Base-by-base conservation (phyloP, 2,888 invertebrate species). In the Malthinus flaveolus region DNA sequence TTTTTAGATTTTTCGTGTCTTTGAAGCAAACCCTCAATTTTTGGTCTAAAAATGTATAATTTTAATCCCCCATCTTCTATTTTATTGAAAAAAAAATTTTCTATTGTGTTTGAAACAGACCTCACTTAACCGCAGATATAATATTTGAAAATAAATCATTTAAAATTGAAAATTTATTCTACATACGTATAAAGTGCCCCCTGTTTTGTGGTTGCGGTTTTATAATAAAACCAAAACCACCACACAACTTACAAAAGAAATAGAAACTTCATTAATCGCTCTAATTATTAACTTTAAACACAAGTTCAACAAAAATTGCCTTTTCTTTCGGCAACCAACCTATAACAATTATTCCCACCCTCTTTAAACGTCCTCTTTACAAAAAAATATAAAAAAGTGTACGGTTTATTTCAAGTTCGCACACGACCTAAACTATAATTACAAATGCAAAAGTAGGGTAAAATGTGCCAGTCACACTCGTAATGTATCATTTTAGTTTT, bases 401-500 rank as follows among this genome's bases (percentile, higher is more conserved):
- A 31, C 33, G 13, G 46, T 37, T 32, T 48, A 55, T 37, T 56
- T 45, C 47, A 65, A 67, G 67, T 66, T 65, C 66, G 68, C 68
- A 68, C 70, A 68, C 68, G 66, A 64, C 66, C 64, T 62, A 68
- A 67, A 62, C 73, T 69, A 72, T 75, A 73, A 75, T 75, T 74
- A 73, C 69, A 64, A 70, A 72, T 72, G 71, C 73, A 73, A 72
- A 73, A 72, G 66, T 68, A 66, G 75, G 74, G 74, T 74, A 70
- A 71, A 74, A 75, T 71, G 64, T 71, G 74, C 75, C 73, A 77
- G 76, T 77, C 76, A 77, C 73, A 75, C 67, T 68, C 68, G 70
- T 75, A 75, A 77, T 77, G 75, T 75, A 74, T 74, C 73, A 74
- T 75, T 75, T 75, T 72, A 71, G 71, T 71, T 74, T 70, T 73